Evolutionary conservation across 2,113 vertebrate genomes (phyloP).

Genomic region (Phasianus colchicus): DNA sequence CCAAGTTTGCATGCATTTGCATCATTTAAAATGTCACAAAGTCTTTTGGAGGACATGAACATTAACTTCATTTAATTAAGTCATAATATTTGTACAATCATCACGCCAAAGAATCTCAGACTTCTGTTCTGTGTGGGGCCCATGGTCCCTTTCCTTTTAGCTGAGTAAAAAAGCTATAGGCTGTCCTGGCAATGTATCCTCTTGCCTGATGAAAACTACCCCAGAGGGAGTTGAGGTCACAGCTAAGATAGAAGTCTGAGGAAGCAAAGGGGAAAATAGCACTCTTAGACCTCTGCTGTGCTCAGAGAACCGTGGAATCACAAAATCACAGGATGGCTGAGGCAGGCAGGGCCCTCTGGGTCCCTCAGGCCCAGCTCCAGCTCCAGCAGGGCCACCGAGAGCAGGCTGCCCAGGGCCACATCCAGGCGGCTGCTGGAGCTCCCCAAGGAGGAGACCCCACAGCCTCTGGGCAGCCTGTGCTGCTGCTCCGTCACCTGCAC

Average conservation of each 20-base stretch:
- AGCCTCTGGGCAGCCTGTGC: not conserved
- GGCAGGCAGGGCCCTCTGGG: not conserved
- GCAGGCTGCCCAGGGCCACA: not conserved
- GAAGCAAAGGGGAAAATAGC: not conserved
- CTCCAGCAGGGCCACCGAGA: not conserved
- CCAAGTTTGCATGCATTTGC: not conserved
- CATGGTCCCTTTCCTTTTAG: not conserved
- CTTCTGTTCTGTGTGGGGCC: not conserved
- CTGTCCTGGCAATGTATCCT: not conserved
- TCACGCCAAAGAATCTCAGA: not conserved
- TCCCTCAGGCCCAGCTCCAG: not conserved
- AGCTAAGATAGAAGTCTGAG: not conserved
- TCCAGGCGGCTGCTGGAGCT: not conserved
- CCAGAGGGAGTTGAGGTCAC: not conserved
- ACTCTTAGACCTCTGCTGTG: not conserved
- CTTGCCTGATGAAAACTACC: not conserved
- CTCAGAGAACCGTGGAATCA: not conserved
- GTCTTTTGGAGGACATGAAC: not conserved
- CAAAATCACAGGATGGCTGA: not conserved
- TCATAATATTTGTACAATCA: constrained; percentile 21
- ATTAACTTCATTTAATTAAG: constrained; percentile 15
- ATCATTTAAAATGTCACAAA: not conserved
- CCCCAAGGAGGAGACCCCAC: not conserved
- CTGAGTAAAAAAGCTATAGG: not conserved
- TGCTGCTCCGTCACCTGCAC: not conserved